Evolutionary conservation across 2,797 vertebrate species (phyloP).

Genomic region (Coilia nasus): DNA sequence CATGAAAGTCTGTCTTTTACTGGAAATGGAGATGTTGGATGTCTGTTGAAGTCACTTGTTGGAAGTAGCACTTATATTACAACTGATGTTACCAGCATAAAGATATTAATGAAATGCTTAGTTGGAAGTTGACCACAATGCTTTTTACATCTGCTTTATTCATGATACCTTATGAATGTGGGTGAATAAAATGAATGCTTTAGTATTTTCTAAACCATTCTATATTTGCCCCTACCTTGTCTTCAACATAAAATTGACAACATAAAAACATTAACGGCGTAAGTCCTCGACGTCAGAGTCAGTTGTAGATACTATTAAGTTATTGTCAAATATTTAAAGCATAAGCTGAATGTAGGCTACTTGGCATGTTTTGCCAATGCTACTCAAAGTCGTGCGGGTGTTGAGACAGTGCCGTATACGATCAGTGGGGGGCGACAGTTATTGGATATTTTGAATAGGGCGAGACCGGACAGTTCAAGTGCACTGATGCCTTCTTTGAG

Average conservation of each 20-base stretch:
- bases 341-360: not conserved
- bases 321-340: too few relatives aligned
- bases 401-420: not conserved
- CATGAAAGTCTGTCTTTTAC: not conserved
- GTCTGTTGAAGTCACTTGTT: not conserved
- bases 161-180: constrained; percentile 42
- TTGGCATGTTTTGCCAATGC: not conserved
- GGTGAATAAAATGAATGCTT: constrained; percentile 46
- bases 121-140: not conserved
- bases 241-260: constrained; percentile 70
- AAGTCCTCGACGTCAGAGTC: too few relatives aligned
- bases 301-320: too few relatives aligned
- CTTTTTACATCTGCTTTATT: constrained; percentile 42
- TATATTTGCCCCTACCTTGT: constrained; percentile 59
- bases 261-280: not conserved
- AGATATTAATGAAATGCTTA: not conserved
- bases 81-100: constrained; percentile 2
- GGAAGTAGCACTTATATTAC: not conserved
- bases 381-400: too few relatives aligned
- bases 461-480: constrained; percentile 1
- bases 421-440: constrained; percentile 11
- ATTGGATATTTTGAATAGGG: not conserved
- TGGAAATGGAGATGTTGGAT: not conserved
- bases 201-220: constrained; percentile 51
- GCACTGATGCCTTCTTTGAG: not conserved